Evolutionary conservation across 2,888 invertebrate species (phyloP), one percentile per base, ranked within the genome.

Genomic region (Stegophylla sp.): DNA sequence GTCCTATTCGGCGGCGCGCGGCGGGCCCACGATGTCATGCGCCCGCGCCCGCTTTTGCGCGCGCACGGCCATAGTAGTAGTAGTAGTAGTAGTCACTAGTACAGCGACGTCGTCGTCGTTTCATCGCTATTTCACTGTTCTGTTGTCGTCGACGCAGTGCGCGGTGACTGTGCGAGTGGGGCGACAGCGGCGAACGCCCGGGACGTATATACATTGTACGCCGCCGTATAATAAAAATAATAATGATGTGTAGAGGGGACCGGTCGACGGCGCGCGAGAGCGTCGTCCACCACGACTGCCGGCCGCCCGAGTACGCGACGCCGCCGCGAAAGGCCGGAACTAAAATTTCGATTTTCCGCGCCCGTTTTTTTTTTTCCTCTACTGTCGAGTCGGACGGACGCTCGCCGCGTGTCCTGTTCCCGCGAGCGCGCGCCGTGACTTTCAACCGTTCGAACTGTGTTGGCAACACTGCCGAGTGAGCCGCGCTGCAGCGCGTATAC

Each of bases 321-420:
- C 48, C 69, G 69, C 23, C 48, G 69, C 41, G 20, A 51, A 61
- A 34, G 71, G 61, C 69, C 64, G 75, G 75, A 79, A 71, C 63
- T 79, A 48, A 41, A 71, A 79, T 79, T 79, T 79, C 69, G 71
- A 79, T 79, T 79, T 79, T 79, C 61, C 51, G 69, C 63, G 53
- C 66, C 41, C 43, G 56, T 20, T 5, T 43, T 23, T 26, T 7
- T 48, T 67, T 15, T 41, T 15, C 23, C n/a, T n/a, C n/a, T n/a
- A n/a, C n/a, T n/a, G n/a, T n/a, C n/a, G n/a, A n/a, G n/a, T n/a
- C n/a, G n/a, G n/a, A n/a, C n/a, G n/a, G n/a, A n/a, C n/a, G n/a
- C n/a, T n/a, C 45, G 17, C 34, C 43, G 61, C 34, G 56, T 43
- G 9, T 45, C 15, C n/a, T 67, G 13, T 75, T 63, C 23, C 53